Conservation (phyloP, 2,113 vertebrate species). For the Glaucomys volans region DNA sequence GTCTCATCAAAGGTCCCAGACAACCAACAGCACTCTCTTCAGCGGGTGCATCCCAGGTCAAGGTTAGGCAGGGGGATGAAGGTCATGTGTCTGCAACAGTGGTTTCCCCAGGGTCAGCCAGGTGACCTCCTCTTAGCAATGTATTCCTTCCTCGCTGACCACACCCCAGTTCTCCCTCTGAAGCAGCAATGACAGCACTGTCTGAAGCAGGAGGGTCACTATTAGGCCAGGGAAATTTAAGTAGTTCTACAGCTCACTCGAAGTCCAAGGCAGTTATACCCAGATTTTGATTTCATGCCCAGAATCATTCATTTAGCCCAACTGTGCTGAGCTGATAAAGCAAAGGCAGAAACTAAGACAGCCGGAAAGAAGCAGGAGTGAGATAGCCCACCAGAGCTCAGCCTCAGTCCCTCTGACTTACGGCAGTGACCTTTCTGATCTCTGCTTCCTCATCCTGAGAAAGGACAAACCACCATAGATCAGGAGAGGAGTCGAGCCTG, state of each 20-base stretch:
- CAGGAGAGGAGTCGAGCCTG: constrained; percentile 30
- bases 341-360: background rate
- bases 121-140: background rate
- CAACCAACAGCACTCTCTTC: background rate
- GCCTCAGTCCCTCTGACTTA: background rate
- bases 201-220: background rate
- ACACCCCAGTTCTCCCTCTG: background rate
- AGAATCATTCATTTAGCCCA: background rate
- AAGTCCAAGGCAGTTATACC: background rate
- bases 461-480: background rate
- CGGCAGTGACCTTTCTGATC: background rate
- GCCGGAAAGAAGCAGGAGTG: background rate
- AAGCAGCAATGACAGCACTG: background rate
- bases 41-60: background rate
- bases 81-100: background rate
- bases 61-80: background rate
- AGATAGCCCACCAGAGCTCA: background rate
- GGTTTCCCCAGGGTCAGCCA: rapidly evolving
- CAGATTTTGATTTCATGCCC: background rate
- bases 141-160: background rate
- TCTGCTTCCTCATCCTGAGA: constrained; percentile 55
- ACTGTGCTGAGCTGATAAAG: background rate
- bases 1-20: background rate
- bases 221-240: background rate
- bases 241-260: background rate